These are phyloP conservation scores for Netelia virgata DNA, from an alignment of 2,888 invertebrate genomes.

Conservation along the genomic window DNA sequence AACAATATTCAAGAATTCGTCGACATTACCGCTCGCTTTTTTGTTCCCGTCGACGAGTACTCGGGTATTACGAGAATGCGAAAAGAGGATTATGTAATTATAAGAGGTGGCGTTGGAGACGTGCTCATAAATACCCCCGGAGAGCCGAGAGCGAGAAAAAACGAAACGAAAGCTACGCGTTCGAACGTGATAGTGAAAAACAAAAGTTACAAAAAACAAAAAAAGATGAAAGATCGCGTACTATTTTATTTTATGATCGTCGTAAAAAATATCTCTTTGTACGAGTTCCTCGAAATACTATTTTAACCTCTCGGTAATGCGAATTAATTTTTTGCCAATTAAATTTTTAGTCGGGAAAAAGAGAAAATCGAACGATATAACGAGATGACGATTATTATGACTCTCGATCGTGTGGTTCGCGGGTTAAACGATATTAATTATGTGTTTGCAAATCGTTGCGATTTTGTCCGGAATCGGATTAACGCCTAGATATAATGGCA, in stretches of 20 bases:
- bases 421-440: slow-evolving; percentile 44
- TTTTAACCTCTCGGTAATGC: too few relatives aligned
- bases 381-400: neutral
- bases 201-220: too few relatives aligned
- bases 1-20: too few relatives aligned
- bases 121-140: slow-evolving; percentile 23
- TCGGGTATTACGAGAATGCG: slow-evolving; percentile 5
- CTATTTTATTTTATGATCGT: too few relatives aligned
- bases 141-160: slow-evolving; percentile 7
- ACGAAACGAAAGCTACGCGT: slow-evolving; percentile 9
- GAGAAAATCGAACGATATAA: neutral
- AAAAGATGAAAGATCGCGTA: too few relatives aligned
- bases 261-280: too few relatives aligned
- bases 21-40: too few relatives aligned
- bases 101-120: slow-evolving; percentile 21
- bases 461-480: slow-evolving; percentile 2
- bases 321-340: too few relatives aligned
- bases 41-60: too few relatives aligned
- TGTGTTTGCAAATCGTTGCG: slow-evolving; percentile 4
- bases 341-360: too few relatives aligned
- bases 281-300: too few relatives aligned
- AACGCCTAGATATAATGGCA: slow-evolving; percentile 16
- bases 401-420: slow-evolving; percentile 5
- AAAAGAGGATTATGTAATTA: neutral
- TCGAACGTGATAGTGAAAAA: slow-evolving; percentile 1